Evolutionary conservation across 2,888 invertebrate genomes (phyloP).

Genomic region (Trichacis sp.): DNA sequence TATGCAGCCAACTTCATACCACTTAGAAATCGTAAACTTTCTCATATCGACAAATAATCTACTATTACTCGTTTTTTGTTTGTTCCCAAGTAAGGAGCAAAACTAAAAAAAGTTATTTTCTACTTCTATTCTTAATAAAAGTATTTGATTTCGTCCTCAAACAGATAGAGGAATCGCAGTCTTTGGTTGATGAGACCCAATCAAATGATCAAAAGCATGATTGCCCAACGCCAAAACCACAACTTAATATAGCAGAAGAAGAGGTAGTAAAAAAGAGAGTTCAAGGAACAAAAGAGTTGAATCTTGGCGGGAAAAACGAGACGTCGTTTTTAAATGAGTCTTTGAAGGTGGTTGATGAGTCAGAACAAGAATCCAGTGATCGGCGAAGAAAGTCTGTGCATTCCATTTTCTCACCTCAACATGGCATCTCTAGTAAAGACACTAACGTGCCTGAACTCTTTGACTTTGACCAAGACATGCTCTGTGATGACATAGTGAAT

Average conservation of each 20-base stretch:
- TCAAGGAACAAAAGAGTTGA: slow-evolving; percentile 5
- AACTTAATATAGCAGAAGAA: slow-evolving; percentile 10
- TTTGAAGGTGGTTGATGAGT: slow-evolving; percentile 45
- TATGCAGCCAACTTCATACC: too few species aligned
- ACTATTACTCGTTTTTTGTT: too few species aligned
- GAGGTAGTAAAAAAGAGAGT: slow-evolving; percentile 27
- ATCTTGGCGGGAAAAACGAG: slow-evolving; percentile 23
- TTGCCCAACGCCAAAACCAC: slow-evolving; percentile 40
- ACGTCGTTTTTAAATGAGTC: neutral
- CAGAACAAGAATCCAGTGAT: slow-evolving; percentile 41
- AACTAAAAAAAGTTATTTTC: too few species aligned
- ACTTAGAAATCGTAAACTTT: too few species aligned
- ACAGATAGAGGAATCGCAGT: too few species aligned
- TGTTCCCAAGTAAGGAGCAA: too few species aligned
- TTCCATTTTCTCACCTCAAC: slow-evolving; percentile 81
- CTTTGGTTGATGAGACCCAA: slow-evolving; percentile 30
- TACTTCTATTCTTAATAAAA: too few species aligned
- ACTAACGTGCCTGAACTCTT: slow-evolving; percentile 73
- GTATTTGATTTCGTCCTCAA: too few species aligned
- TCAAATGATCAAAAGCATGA: slow-evolving; percentile 47
- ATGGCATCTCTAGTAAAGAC: slow-evolving; percentile 71
- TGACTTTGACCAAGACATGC: slow-evolving; percentile 74
- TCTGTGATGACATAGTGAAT: slow-evolving; percentile 74
- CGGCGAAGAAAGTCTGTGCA: slow-evolving; percentile 67
- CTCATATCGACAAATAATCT: too few species aligned